These are phyloP conservation scores for Sebastes oblongus DNA, from an alignment of 2,797 vertebrate genomes.

Conservation along the genomic window DNA sequence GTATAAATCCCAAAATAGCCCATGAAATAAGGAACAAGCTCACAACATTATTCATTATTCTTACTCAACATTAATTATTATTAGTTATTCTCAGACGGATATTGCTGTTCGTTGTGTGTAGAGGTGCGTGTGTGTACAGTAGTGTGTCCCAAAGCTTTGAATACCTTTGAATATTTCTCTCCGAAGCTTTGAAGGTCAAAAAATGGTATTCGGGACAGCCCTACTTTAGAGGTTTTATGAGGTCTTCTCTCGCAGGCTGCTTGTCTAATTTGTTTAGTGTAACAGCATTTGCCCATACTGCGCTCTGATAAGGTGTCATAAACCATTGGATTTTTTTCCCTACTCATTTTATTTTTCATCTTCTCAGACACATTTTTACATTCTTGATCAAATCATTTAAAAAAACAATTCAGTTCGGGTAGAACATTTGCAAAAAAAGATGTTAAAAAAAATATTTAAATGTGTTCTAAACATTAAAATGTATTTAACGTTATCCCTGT, in stretches of 20 bases:
- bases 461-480: neutral
- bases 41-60: too few relatives aligned
- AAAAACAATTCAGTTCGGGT: neutral
- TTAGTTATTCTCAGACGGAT: too few relatives aligned
- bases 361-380: neutral
- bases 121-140: too few relatives aligned
- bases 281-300: slow-evolving; percentile 1
- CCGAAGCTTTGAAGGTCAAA: too few relatives aligned
- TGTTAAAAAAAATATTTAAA: neutral
- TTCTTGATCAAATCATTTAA: neutral
- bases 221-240: neutral
- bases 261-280: neutral
- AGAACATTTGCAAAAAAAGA: neutral
- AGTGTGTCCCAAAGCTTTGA: too few relatives aligned
- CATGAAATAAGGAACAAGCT: too few relatives aligned
- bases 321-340: neutral
- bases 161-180: too few relatives aligned
- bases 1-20: too few relatives aligned
- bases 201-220: too few relatives aligned
- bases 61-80: too few relatives aligned
- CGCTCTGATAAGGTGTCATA: neutral
- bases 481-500: neutral
- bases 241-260: neutral
- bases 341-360: slow-evolving; percentile 8
- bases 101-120: too few relatives aligned